Percentiles rank a stretch among this genome's conserved stretches.
phyloP scores from a whole-genome alignment of 2,888 invertebrate species.

The Troides helena region DNA sequence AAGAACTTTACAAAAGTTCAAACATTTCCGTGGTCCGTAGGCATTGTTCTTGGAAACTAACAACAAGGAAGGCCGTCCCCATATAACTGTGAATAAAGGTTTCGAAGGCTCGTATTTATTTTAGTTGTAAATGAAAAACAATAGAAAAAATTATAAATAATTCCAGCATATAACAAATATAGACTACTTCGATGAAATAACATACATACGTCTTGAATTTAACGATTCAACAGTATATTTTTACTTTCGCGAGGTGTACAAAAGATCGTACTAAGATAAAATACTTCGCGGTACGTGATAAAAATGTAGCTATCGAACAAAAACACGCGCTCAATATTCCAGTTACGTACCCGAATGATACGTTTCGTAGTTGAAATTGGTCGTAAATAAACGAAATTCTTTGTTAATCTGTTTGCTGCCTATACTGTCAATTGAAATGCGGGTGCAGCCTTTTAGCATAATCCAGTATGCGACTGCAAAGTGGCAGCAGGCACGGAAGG shows the following conservation, averaged over 20 bases:
- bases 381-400: slow-evolving; percentile 29
- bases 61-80: too few species aligned
- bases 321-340: slow-evolving; percentile 17
- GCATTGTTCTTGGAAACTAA: too few species aligned
- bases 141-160: too few species aligned
- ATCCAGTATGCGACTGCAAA: slow-evolving; percentile 35
- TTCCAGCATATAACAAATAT: too few species aligned
- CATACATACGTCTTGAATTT: too few species aligned
- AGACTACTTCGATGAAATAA: too few species aligned
- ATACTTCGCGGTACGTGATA: slow-evolving; percentile 16
- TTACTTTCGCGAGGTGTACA: slow-evolving; percentile 21
- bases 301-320: slow-evolving; percentile 18
- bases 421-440: slow-evolving; percentile 34
- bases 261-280: slow-evolving; percentile 24
- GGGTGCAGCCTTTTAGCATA: slow-evolving; percentile 35
- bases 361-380: slow-evolving; percentile 25
- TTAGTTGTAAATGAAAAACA: too few species aligned
- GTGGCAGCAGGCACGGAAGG: slow-evolving; percentile 14
- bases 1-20: too few species aligned
- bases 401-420: slow-evolving; percentile 25
- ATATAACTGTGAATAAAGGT: too few species aligned
- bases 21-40: too few species aligned
- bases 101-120: too few species aligned
- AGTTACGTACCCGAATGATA: slow-evolving; percentile 7
- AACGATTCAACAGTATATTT: neutral